Percentiles rank a stretch among this genome's conserved stretches.
Conservation (phyloP, 2,888 invertebrate species). For the Hypsopygia costalis region DNA sequence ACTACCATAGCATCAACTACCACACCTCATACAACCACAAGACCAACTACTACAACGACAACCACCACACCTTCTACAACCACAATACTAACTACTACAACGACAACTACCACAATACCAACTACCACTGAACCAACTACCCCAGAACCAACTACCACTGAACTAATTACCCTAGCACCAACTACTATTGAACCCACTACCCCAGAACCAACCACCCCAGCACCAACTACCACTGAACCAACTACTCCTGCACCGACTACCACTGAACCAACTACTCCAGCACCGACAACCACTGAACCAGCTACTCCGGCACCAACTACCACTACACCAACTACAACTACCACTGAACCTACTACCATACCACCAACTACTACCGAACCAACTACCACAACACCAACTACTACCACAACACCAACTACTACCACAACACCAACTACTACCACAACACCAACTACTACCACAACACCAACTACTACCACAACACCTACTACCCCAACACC, state of each 20-base stretch:
- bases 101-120: neutral
- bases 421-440: neutral
- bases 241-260: slow-evolving; percentile 13
- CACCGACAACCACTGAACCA: slow-evolving; percentile 8
- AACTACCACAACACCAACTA: slow-evolving; percentile 6
- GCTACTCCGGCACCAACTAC: slow-evolving; percentile 11
- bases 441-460: slow-evolving; percentile 13
- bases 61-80: slow-evolving; percentile 1
- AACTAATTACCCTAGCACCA: neutral
- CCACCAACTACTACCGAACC: slow-evolving; percentile 15
- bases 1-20: slow-evolving; percentile 13
- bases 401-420: slow-evolving; percentile 14
- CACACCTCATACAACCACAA: neutral
- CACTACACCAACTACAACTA: slow-evolving; percentile 6
- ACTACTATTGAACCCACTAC: slow-evolving; percentile 14
- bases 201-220: slow-evolving; percentile 6
- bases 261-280: slow-evolving; percentile 11
- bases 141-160: too few relatives aligned
- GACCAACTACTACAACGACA: slow-evolving; percentile 10
- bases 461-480: slow-evolving; percentile 16
- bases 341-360: slow-evolving; percentile 11
- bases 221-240: slow-evolving; percentile 10
- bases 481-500: slow-evolving; percentile 14
- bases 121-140: slow-evolving; percentile 6
- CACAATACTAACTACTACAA: too few relatives aligned